Conservation (phyloP, 2,797 vertebrate species). For the Crax fasciolata region DNA sequence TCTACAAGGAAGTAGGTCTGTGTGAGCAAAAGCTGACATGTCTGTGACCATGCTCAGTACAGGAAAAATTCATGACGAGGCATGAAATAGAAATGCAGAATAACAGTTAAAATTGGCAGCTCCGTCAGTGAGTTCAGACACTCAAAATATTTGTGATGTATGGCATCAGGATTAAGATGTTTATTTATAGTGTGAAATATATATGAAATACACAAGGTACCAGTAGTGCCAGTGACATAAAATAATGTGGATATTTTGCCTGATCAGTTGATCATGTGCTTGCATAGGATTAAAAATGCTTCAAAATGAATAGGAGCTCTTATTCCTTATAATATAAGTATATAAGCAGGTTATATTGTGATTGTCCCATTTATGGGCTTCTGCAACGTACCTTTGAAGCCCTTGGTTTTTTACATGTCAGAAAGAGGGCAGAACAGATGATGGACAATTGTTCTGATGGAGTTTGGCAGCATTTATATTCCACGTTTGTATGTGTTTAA, state of each 20-base stretch:
- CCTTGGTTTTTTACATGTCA: not conserved
- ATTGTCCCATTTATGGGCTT: not conserved
- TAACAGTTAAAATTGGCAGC: not conserved
- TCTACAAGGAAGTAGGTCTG: not conserved
- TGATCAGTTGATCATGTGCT: not conserved
- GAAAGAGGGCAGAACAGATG: not conserved
- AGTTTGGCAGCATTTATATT: constrained; percentile 4
- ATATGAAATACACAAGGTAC: not conserved
- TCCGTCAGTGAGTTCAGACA: not conserved
- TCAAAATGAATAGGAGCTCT: not conserved
- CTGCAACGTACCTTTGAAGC: not conserved
- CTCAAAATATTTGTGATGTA: not conserved
- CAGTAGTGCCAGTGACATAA: not conserved
- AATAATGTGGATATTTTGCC: not conserved
- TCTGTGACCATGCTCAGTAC: not conserved
- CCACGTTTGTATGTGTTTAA: not conserved
- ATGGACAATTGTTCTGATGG: constrained; percentile 29
- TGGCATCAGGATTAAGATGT: not conserved
- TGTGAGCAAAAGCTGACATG: not conserved
- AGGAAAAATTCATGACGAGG: not conserved
- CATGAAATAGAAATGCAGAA: not conserved
- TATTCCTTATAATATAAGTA: not conserved
- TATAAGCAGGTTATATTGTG: not conserved
- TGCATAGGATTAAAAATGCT: not conserved
- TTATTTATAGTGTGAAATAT: not conserved